Base-by-base conservation (phyloP, 2,888 invertebrate species). In the Leptinotarsa juncta region DNA sequence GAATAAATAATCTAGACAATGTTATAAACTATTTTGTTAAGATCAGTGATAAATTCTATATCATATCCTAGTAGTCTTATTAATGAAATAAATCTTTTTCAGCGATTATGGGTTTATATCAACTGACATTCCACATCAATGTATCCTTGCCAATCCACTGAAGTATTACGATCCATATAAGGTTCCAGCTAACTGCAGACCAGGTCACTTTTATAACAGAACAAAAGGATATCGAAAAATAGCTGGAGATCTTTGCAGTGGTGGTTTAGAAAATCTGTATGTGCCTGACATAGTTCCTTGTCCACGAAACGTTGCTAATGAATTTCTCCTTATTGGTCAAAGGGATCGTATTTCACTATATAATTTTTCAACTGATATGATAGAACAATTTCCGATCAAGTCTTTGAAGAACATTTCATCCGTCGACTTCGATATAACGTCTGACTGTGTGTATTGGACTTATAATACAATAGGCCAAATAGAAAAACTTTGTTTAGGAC, bases 141-240 rank as follows among this genome's bases (percentile, higher is more conserved):
- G 89, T 77, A 89, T 83, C 23, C 74, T 66, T 15, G 80, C 81
- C 68, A 79, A 77, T 42, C 68, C 73, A 26, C 76, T 87, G 0
- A 82, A 88, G 0, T 87, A 88, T 51, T 88, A 87, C 75, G 92
- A 95, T 84, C 94, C 94, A 0, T 95, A 94, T 83, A 90, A 90
- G 3, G 87, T 93, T 12, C 96, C 96, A 0, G 73, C 85, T 0
- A 89, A 88, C 23, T 97, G 97, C 84, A 89, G 88, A 42, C 92
- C 94, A 0, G 96, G 96, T 0, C 86, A 89, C 18, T 94, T 91
- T 84, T 96, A 96, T 85, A 92, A 93, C 80, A 90, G 95, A 51
- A 95, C 96, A 0, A 95, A 94, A 87, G 96, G 97, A 0, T 97
- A 97, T 85, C 89, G 94, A n/a, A 95, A 94, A 86, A 94, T 97